Evolutionary conservation across 2,797 vertebrate genomes (phyloP), one percentile per base, ranked within the genome.

Genomic region (Fundulus diaphanus): DNA sequence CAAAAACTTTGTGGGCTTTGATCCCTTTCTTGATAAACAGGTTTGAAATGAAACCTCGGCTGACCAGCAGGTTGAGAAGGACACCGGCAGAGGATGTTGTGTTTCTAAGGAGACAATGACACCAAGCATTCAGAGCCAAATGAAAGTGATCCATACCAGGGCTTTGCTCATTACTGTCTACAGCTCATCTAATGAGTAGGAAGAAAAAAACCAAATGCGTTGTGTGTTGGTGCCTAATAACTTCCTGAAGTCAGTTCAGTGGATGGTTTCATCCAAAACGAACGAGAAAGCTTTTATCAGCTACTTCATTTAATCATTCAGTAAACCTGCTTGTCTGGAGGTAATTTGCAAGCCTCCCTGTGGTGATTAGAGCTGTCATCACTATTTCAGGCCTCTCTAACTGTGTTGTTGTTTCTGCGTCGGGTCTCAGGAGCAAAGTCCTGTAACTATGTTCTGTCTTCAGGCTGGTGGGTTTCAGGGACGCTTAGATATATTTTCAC

Each of bases 161-260:
- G 37, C 56, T 24, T 46, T 75, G 49, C 57, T 79, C 37, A 27
- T 78, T 70, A 52, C 46, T 6, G 33, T 72, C 54, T 46, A 22
- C 15, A 42, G 35, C 66, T 56, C 76, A 71, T 61, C 74, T 82
- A 66, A 42, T 66, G 63, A 66, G 63, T 35, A 61, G 76, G 72
- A 57, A 81, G 40, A 35, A 65, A 78, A 70, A 73, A 72, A 75
- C 35, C 35, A 76, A 65, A 42, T 49, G 68, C 42, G 31, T 52
- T 51, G 73, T 73, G 40, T 73, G 48, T 70, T 37, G 11, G 15
- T 54, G 79, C n/a, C 76, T 61, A 54, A 42, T 42, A 79, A 42
- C 52, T 74, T 56, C 1, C 1, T 73, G 74, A 76, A n/a, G 73
- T 76, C 40, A 24, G 37, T 12, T 84, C 70, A 81, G 29, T 73